These are phyloP conservation scores for Penaeus monodon DNA, from an alignment of 2,888 invertebrate species.

Conservation along the genomic window DNA sequence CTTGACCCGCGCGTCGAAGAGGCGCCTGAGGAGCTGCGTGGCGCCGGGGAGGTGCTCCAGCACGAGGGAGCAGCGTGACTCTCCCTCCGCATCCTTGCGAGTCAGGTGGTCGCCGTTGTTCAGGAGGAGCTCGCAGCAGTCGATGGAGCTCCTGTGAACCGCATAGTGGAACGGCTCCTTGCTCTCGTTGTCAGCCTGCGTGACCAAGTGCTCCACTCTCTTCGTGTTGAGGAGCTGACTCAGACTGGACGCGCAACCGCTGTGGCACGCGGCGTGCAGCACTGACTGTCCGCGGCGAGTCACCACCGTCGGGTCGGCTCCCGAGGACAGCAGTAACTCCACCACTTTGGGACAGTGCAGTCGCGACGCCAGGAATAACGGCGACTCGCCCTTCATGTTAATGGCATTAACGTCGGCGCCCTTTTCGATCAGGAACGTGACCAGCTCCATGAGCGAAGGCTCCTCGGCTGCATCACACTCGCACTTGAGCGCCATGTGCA, in stretches of 20 bases:
- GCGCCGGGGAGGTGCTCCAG: conserved; percentile 74
- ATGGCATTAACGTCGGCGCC: conserved; percentile 72
- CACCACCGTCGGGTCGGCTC: conserved; percentile 69
- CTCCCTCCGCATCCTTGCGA: conserved; percentile 69
- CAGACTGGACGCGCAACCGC: conserved; percentile 68
- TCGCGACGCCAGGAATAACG: conserved; percentile 76
- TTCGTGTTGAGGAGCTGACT: conserved; percentile 72
- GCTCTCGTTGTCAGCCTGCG: conserved; percentile 68
- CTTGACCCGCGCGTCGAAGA: conserved; percentile 73
- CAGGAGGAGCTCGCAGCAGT: conserved; percentile 73
- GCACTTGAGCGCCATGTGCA: conserved; percentile 72
- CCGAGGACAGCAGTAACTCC: conserved; percentile 72
- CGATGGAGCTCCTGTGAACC: conserved; percentile 75
- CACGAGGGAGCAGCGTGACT: conserved; percentile 74
- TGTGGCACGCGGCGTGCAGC: conserved; percentile 66
- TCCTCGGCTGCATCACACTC: conserved; percentile 66
- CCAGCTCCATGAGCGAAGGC: conserved; percentile 66
- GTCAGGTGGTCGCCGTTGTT: conserved; percentile 71
- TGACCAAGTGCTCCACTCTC: conserved; percentile 69
- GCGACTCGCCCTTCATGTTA: conserved; percentile 73
- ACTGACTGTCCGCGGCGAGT: conserved; percentile 65
- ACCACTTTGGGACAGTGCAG: conserved; percentile 74
- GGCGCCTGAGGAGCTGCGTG: conserved; percentile 73
- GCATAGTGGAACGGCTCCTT: conserved; percentile 75
- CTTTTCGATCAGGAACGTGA: conserved; percentile 71